Conservation (phyloP, 2,113 vertebrate genomes). For the Arothron firmamentum region DNA sequence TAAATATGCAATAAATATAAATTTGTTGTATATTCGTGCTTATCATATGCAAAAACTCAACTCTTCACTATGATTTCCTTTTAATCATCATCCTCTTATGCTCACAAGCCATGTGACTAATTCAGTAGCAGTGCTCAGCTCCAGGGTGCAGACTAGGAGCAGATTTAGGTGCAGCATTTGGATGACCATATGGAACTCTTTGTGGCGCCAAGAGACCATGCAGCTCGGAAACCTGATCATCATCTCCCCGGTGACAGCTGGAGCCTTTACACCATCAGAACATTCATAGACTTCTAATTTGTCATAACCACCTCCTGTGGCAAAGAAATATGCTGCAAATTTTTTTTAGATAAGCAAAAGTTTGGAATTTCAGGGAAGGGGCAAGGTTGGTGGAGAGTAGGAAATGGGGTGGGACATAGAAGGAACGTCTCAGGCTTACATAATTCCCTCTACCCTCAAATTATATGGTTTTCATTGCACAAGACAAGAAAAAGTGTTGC, state of each 20-base stretch:
- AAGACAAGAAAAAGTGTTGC: neutral
- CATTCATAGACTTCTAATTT: slow-evolving; percentile 99
- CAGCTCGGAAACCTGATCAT: slow-evolving; percentile 99
- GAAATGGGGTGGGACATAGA: slow-evolving; percentile 2
- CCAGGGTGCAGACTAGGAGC: slow-evolving; percentile 72
- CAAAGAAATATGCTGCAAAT: slow-evolving; percentile 96
- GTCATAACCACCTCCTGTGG: slow-evolving; percentile 99
- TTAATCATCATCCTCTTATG: slow-evolving; percentile 30
- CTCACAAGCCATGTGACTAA: slow-evolving; percentile 73
- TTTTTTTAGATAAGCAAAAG: slow-evolving; percentile 84
- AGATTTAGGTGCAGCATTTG: slow-evolving; percentile 94
- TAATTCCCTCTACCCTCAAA: slow-evolving; percentile 23
- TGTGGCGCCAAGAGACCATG: slow-evolving; percentile 92
- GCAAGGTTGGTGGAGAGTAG: slow-evolving; percentile 10
- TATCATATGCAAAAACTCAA: no score
- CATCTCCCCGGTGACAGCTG: slow-evolving; percentile 98
- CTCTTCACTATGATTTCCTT: no score
- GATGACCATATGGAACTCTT: slow-evolving; percentile 99
- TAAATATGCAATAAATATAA: no score
- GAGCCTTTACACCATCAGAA: slow-evolving; percentile 98
- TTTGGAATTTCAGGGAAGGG: slow-evolving; percentile 70
- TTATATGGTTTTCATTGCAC: neutral
- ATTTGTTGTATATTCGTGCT: no score
- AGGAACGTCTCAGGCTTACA: slow-evolving; percentile 21
- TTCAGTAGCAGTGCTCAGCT: slow-evolving; percentile 76